These are phyloP conservation scores for Agrotis puta DNA, from an alignment of 2,888 invertebrate species.

Conservation along the genomic window DNA sequence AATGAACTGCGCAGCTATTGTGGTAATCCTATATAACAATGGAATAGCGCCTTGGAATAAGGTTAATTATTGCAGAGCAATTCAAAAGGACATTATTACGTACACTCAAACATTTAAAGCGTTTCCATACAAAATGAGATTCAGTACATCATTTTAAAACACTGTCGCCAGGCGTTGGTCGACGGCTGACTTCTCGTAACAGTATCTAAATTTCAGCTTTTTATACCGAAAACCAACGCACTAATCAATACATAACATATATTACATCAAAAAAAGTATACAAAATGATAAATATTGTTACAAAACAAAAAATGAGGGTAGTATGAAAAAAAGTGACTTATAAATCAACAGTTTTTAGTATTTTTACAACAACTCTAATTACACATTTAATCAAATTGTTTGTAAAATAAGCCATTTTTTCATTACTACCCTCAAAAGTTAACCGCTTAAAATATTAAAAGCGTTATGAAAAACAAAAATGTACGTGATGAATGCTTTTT, in stretches of 20 bases:
- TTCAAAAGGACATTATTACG: conserved; percentile 16
- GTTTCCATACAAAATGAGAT: conserved; percentile 59
- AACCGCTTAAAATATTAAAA: conserved; percentile 60
- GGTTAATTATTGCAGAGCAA: not conserved
- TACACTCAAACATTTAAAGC: conserved; percentile 45
- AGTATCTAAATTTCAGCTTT: not conserved
- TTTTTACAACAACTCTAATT: conserved; percentile 51
- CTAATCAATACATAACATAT: conserved; percentile 59
- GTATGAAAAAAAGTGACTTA: conserved; percentile 16
- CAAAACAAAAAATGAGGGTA: conserved; percentile 45
- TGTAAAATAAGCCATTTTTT: conserved; percentile 19
- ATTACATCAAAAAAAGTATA: conserved; percentile 64
- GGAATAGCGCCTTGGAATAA: not conserved
- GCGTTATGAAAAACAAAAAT: conserved; percentile 54
- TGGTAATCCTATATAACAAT: not conserved
- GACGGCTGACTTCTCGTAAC: not conserved
- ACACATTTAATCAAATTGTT: conserved; percentile 35
- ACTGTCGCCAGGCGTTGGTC: conserved; percentile 49
- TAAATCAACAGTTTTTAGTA: conserved; percentile 26
- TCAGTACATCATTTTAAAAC: conserved; percentile 65
- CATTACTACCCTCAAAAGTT: conserved; percentile 20
- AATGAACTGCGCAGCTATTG: too few species aligned
- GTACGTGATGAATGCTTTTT: conserved; percentile 47
- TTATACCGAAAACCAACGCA: conserved; percentile 22
- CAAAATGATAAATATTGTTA: conserved; percentile 67